A percentile compares a stretch with the other conserved stretches of the same genome.
Conservation (phyloP, 2,113 vertebrate genomes). For the Mugil cephalus region DNA sequence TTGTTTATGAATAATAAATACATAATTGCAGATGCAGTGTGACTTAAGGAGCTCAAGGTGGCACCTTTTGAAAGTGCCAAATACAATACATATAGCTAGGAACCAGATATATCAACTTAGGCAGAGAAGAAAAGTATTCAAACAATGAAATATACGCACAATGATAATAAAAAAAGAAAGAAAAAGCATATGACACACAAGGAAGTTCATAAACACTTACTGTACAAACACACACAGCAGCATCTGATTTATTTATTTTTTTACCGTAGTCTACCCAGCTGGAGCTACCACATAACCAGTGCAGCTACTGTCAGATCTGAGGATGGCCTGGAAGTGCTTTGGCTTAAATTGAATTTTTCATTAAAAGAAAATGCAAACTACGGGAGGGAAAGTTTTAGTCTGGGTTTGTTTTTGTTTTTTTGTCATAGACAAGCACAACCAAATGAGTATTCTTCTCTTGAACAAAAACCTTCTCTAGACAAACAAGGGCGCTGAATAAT, state of each 20-base stretch:
- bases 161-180: too few relatives aligned
- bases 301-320: slow-evolving; percentile 54
- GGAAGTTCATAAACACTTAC: slow-evolving; percentile 6
- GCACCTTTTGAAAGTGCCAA: too few relatives aligned
- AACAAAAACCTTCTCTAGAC: slow-evolving; percentile 20
- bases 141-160: slow-evolving; percentile 1
- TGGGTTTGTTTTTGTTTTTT: too few relatives aligned
- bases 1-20: too few relatives aligned
- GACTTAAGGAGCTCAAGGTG: too few relatives aligned
- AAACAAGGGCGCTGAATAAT: slow-evolving; percentile 39
- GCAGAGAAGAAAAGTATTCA: background rate
- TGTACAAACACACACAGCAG: background rate
- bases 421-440: background rate
- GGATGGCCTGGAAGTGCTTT: slow-evolving; percentile 5
- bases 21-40: too few relatives aligned
- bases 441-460: background rate
- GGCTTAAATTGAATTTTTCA: slow-evolving; percentile 13
- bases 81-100: too few relatives aligned
- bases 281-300: slow-evolving; percentile 34
- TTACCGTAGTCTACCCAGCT: slow-evolving; percentile 36
- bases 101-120: background rate
- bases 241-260: slow-evolving; percentile 29
- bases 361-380: slow-evolving; percentile 6
- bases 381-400: background rate
- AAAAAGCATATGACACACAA: background rate